Conservation (phyloP, 2,113 vertebrate species). For the Rhipidura dahli region DNA sequence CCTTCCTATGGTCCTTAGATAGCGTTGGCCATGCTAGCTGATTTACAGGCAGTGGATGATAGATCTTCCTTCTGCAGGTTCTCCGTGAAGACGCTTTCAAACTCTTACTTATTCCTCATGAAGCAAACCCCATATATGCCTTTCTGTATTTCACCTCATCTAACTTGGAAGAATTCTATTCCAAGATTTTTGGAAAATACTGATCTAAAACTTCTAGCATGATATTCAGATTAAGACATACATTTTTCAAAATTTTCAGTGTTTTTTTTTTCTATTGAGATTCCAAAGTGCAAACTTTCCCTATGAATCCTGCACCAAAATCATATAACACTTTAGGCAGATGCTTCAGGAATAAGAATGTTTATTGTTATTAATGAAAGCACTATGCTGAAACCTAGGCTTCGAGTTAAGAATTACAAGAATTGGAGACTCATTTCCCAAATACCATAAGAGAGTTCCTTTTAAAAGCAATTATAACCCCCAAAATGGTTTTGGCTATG, state of each 20-base stretch:
- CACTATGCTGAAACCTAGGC: not conserved
- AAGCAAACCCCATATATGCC: not conserved
- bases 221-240: not conserved
- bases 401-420: not conserved
- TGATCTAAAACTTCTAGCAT: not conserved
- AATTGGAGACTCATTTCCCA: not conserved
- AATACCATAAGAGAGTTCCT: not conserved
- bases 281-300: not conserved
- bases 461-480: not conserved
- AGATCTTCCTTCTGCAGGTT: not conserved
- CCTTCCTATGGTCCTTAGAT: not conserved
- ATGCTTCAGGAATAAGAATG: not conserved
- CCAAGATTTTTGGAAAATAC: not conserved
- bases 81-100: not conserved
- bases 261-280: not conserved
- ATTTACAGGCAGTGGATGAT: not conserved
- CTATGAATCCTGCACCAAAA: not conserved
- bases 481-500: not conserved
- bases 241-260: not conserved
- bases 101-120: not conserved
- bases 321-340: not conserved
- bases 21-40: not conserved
- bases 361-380: not conserved
- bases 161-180: not conserved
- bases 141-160: not conserved